Percentiles rank a stretch among this genome's conserved stretches.
phyloP scores from a whole-genome alignment of 2,113 vertebrate species.

The Trichechus manatus region DNA sequence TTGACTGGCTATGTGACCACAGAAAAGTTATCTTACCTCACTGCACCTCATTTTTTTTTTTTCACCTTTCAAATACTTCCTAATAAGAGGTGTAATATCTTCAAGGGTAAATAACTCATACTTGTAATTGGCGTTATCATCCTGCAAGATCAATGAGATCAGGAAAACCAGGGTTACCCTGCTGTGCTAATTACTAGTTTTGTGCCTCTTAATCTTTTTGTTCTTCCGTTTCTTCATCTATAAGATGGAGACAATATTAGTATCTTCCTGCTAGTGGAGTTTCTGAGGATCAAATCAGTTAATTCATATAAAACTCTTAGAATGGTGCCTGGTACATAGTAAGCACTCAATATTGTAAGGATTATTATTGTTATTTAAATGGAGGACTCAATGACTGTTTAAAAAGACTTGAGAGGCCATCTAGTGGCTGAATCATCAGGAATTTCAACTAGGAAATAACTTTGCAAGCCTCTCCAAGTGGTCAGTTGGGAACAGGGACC shows the following conservation, averaged over 20 bases:
- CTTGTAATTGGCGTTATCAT: not conserved
- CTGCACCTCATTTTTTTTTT: not conserved
- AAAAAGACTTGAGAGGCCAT: not conserved
- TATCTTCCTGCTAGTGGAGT: too few species aligned
- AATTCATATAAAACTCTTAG: too few species aligned
- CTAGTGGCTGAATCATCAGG: not conserved
- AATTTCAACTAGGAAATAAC: slow-evolving; percentile 17
- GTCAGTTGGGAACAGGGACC: not conserved
- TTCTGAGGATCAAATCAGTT: too few species aligned
- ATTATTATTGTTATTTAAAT: slow-evolving; percentile 23
- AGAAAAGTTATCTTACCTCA: not conserved
- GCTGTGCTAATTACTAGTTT: not conserved
- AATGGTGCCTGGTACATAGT: not conserved
- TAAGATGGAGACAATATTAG: too few species aligned
- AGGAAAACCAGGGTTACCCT: not conserved
- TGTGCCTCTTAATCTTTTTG: not conserved
- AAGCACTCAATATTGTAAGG: not conserved
- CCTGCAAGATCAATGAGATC: not conserved
- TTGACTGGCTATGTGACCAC: not conserved
- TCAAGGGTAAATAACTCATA: not conserved
- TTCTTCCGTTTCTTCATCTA: not conserved
- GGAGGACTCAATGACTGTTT: not conserved
- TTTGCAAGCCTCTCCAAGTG: not conserved
- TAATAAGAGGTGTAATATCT: not conserved
- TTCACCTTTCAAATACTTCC: not conserved